phyloP scores from a whole-genome alignment of 2,113 vertebrate genomes.

The Todiramphus chloris region DNA sequence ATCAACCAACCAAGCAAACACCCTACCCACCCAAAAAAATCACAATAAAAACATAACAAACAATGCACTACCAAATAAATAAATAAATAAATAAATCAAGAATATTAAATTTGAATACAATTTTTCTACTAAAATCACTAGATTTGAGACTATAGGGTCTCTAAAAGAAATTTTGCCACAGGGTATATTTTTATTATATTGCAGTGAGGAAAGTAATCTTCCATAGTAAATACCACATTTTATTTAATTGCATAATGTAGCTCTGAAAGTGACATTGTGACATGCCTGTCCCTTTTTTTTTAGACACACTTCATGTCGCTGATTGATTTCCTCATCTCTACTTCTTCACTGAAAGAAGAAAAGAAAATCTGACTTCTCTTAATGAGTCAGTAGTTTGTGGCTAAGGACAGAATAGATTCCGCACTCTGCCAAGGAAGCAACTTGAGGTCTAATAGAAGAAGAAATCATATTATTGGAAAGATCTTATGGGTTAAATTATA shows the following conservation, averaged over 20 bases:
- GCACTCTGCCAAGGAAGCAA: background rate
- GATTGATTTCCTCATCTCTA: background rate
- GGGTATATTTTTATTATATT: background rate
- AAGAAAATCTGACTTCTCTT: background rate
- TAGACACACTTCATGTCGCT: background rate
- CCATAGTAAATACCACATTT: background rate
- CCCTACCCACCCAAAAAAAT: background rate
- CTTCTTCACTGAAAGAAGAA: background rate
- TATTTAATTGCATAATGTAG: background rate
- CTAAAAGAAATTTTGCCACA: too few relatives aligned
- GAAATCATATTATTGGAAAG: background rate
- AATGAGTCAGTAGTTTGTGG: background rate
- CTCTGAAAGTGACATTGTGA: background rate
- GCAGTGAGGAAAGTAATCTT: background rate
- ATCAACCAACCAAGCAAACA: background rate
- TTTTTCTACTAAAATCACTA: background rate
- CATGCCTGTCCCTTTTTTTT: background rate
- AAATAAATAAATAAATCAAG: background rate
- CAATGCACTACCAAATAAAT: background rate
- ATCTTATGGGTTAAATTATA: background rate
- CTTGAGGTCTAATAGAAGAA: background rate
- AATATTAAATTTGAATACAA: background rate
- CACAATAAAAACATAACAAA: accelerated
- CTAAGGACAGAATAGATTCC: background rate
- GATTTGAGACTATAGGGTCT: background rate